These are phyloP conservation scores for Synergus laeviventris DNA, from an alignment of 2,888 invertebrate genomes.

Conservation along the genomic window DNA sequence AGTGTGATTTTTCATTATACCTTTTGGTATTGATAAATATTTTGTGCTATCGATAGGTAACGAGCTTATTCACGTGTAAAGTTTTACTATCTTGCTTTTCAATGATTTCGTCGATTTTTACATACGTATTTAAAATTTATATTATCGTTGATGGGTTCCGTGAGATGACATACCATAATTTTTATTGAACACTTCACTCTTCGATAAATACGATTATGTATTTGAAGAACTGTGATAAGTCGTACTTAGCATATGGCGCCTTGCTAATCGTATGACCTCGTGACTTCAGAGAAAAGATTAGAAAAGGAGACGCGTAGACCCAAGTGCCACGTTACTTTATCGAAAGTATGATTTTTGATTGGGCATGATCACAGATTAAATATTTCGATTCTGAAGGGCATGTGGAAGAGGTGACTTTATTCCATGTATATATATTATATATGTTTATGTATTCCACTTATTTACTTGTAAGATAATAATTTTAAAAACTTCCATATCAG, in stretches of 20 bases:
- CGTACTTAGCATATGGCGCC: neutral
- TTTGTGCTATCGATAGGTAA: neutral
- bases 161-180: neutral
- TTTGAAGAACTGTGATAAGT: conserved; percentile 12
- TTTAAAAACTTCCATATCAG: no score
- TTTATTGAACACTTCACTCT: neutral
- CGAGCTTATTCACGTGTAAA: neutral
- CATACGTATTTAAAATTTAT: neutral
- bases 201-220: neutral
- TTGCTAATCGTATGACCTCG: conserved; percentile 50
- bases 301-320: neutral
- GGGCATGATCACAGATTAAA: neutral
- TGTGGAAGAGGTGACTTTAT: no score
- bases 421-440: no score
- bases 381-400: neutral
- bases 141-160: neutral
- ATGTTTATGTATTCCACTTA: no score
- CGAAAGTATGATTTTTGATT: neutral
- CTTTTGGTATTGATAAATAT: neutral
- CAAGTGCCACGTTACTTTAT: neutral
- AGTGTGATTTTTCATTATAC: neutral
- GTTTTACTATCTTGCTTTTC: neutral
- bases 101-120: neutral
- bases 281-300: conserved; percentile 43
- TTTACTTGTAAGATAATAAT: no score